Evolutionary conservation across 2,797 vertebrate species (phyloP).

Genomic region (Enteromius mattozi): DNA sequence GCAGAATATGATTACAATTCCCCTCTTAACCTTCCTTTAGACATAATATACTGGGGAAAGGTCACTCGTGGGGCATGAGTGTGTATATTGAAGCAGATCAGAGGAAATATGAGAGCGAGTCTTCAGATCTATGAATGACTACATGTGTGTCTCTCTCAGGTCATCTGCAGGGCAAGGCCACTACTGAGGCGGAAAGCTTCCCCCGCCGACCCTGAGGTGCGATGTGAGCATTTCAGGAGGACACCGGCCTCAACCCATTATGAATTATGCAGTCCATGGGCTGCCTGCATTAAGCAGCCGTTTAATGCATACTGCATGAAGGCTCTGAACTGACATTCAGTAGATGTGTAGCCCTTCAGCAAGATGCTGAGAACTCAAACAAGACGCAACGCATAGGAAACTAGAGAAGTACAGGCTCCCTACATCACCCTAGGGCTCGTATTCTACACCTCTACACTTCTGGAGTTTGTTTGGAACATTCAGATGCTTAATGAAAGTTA

Average conservation of each 20-base stretch:
- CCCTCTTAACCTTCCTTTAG: neutral
- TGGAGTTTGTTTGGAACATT: neutral
- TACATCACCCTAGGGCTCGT: neutral
- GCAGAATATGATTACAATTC: neutral
- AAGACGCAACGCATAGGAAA: neutral
- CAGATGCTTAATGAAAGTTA: neutral
- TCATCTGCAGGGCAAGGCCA: constrained; percentile 16
- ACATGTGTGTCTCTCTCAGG: neutral
- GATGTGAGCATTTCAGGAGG: constrained; percentile 18
- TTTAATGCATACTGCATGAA: constrained; percentile 40
- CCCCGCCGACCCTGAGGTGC: neutral
- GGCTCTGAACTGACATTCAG: neutral
- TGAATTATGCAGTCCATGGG: constrained; percentile 28
- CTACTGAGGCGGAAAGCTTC: neutral
- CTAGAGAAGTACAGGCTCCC: neutral
- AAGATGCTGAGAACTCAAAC: neutral
- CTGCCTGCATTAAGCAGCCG: neutral
- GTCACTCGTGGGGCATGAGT: constrained; percentile 19
- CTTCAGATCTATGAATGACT: neutral
- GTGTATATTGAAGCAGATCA: neutral
- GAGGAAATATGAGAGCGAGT: constrained; percentile 4
- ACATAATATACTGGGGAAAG: neutral
- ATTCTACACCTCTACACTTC: neutral
- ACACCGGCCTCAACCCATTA: constrained; percentile 20
- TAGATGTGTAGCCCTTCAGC: constrained; percentile 2